These are phyloP conservation scores for Labia minor DNA, from an alignment of 2,888 invertebrate species.

Conservation along the genomic window DNA sequence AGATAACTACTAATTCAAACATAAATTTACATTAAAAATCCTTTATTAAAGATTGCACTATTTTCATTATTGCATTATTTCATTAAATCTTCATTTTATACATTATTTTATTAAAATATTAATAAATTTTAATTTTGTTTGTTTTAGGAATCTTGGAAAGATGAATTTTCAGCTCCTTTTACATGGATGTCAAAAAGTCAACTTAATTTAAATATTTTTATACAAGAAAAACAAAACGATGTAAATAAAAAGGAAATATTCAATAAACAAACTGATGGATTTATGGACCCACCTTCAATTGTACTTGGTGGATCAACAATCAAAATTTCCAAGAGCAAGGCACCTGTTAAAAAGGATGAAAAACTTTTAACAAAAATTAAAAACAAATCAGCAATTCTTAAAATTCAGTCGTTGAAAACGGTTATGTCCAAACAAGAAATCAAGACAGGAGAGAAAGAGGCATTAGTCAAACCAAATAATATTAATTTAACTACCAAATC, in stretches of 20 bases:
- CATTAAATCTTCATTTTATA: too few relatives aligned
- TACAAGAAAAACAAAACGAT: slow-evolving; percentile 23
- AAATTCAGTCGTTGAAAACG: slow-evolving; percentile 24
- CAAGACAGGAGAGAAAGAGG: slow-evolving; percentile 17
- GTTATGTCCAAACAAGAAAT: neutral
- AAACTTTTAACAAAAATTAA: slow-evolving; percentile 27
- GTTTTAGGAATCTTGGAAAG: slow-evolving; percentile 47
- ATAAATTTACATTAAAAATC: too few relatives aligned
- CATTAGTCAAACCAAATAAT: slow-evolving; percentile 16
- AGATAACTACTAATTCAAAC: too few relatives aligned
- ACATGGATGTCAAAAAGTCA: slow-evolving; percentile 75
- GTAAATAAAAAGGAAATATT: neutral
- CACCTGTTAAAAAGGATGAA: slow-evolving; percentile 20
- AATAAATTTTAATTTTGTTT: slow-evolving; percentile 20
- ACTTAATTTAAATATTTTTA: slow-evolving; percentile 46
- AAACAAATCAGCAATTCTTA: slow-evolving; percentile 27
- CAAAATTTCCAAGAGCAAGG: slow-evolving; percentile 17
- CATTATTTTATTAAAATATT: too few relatives aligned
- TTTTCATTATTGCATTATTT: too few relatives aligned
- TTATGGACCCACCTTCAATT: slow-evolving; percentile 26
- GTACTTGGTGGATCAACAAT: slow-evolving; percentile 26
- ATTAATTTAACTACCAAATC: neutral
- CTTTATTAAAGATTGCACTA: too few relatives aligned
- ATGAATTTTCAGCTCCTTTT: slow-evolving; percentile 81
- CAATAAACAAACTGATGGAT: slow-evolving; percentile 19